Evolutionary conservation across 2,888 invertebrate species (phyloP), one percentile per base, ranked within the genome.

Genomic region (Trichogramma dendrolimi): DNA sequence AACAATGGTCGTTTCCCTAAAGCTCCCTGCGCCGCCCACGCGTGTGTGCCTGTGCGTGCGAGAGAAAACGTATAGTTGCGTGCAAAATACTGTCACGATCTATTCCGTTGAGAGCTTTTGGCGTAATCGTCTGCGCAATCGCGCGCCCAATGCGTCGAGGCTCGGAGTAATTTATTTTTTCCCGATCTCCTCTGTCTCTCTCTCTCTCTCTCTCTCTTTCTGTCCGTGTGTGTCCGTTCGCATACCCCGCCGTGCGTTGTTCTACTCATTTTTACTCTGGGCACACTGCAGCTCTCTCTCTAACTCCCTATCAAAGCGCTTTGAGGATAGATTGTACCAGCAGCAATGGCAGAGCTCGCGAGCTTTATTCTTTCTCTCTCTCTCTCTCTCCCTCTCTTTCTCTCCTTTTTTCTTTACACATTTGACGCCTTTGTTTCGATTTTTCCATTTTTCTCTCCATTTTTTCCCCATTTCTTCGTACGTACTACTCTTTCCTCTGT

Each of bases 71-170:
- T 27, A 27, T 2, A 46, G 59, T 52, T 56, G 11, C 39, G 63
- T 59, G 63, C 58, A 60, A 62, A 62, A 62, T 62, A 65, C 62
- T 65, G 65, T 58, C 62, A 58, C 58, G 62, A 55, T 60, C 62
- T 58, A 65, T 65, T 62, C 62, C 65, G 63, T 54, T 62, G 63
- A 61, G 66, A 61, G 61, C 66, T 66, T 66, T 66, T 63, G 57
- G 63, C 52, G 63, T 66, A 66, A 66, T 66, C 66, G 66, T 61
- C 61, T 61, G 61, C 63, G 62, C 65, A 60, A 65, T 62, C 62
- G 65, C 65, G 60, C 48, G 48, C 56, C 59, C 64, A 56, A 55
- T 57, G 55, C 59, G 64, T 55, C 62, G 49, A 27, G 27, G 27
- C 27, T 27, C 27, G 27, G 27, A 60, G 65, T 62, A 62, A 65